Evolutionary conservation across 1,140 invertebrate species (phyloP).

Genomic region (Leptinotarsa defecta): DNA sequence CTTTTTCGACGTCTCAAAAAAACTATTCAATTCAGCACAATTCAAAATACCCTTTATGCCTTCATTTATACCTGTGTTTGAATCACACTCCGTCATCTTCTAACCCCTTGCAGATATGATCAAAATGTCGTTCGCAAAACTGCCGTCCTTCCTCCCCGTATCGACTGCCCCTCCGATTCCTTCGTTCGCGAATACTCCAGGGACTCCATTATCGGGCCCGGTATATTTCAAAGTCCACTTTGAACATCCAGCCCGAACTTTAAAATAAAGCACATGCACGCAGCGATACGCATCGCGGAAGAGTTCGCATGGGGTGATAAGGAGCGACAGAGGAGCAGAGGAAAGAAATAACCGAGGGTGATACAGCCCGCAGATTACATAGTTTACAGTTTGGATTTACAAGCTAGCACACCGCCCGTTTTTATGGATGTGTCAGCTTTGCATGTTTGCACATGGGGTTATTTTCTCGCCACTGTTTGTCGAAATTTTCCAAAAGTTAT

Average conservation of each 20-base stretch:
- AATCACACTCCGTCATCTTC: too few species aligned
- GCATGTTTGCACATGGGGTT: constrained; percentile 41
- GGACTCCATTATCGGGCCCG: constrained; percentile 1
- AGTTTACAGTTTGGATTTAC: constrained; percentile 53
- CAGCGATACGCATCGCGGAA: constrained; percentile 44
- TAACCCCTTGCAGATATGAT: too few species aligned
- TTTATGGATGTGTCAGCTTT: constrained; percentile 51
- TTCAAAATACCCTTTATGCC: too few species aligned
- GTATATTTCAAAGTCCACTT: constrained; percentile 8
- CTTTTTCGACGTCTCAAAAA: too few species aligned
- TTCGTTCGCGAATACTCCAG: not conserved
- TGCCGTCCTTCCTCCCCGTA: not conserved
- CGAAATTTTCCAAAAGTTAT: not conserved
- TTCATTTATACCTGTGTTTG: too few species aligned
- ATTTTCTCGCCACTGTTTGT: constrained; percentile 12
- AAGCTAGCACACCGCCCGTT: constrained; percentile 44
- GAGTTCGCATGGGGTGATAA: constrained; percentile 22
- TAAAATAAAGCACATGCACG: constrained; percentile 50
- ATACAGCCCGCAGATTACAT: constrained; percentile 49
- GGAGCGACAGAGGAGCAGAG: constrained; percentile 16
- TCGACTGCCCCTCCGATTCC: not conserved
- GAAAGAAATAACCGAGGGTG: constrained; percentile 29
- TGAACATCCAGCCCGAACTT: constrained; percentile 15
- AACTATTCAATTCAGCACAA: too few species aligned
- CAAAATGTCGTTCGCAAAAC: too few species aligned